A percentile compares a stretch with the other conserved stretches of the same genome.
phyloP scores from a whole-genome alignment of 1,140 invertebrate genomes.

The Drosophila nannoptera region DNA sequence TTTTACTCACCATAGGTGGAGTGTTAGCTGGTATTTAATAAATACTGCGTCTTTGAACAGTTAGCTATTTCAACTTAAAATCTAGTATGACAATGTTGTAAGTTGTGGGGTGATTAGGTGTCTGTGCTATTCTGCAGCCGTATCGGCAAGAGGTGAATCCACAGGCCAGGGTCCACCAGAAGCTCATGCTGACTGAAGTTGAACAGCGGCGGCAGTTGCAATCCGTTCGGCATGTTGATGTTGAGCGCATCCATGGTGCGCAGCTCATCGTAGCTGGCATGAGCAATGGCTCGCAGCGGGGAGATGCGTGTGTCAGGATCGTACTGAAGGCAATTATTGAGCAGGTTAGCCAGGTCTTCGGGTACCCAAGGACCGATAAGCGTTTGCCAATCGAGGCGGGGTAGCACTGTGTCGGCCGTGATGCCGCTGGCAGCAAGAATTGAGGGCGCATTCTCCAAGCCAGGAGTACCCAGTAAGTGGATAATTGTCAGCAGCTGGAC shows the following conservation, averaged over 20 bases:
- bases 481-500: constrained; percentile 23
- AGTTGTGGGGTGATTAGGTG: not conserved
- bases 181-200: constrained; percentile 47
- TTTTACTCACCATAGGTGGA: too few relatives aligned
- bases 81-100: not conserved
- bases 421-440: not conserved
- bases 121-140: not conserved
- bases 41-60: not conserved
- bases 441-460: constrained; percentile 24
- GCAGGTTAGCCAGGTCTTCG: constrained; percentile 26
- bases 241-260: constrained; percentile 41
- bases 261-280: constrained; percentile 37
- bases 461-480: constrained; percentile 27
- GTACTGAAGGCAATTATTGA: constrained; percentile 40
- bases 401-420: rapidly evolving
- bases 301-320: constrained; percentile 26
- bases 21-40: too few relatives aligned
- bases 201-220: constrained; percentile 38
- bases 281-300: constrained; percentile 36
- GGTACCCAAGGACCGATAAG: constrained; percentile 24
- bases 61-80: not conserved
- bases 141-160: constrained; percentile 37
- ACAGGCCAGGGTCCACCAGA: constrained; percentile 14
- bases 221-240: constrained; percentile 44
- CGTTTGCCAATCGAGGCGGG: constrained; percentile 12